Conservation (phyloP, 2,888 invertebrate genomes). For the Agrotis exclamationis region DNA sequence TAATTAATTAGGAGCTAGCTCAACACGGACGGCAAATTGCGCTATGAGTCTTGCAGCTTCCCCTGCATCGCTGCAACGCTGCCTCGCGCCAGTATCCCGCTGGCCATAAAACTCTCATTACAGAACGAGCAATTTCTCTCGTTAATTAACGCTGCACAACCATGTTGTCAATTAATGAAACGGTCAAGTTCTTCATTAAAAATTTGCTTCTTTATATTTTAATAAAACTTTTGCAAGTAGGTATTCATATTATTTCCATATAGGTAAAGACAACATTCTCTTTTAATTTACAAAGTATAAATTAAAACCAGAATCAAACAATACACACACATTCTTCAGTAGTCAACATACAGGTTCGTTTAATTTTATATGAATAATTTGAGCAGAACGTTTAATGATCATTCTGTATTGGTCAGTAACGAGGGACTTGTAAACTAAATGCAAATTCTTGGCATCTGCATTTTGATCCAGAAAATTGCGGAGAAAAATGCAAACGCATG, state of each 20-base stretch:
- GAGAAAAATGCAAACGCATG: slow-evolving; percentile 85
- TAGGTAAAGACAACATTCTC: slow-evolving; percentile 21
- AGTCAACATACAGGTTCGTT: slow-evolving; percentile 26
- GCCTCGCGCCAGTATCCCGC: slow-evolving; percentile 64
- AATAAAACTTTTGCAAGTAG: slow-evolving; percentile 7
- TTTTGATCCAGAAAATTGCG: slow-evolving; percentile 81
- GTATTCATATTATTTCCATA: slow-evolving; percentile 10
- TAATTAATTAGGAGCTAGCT: slow-evolving; percentile 75
- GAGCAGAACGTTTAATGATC: slow-evolving; percentile 28
- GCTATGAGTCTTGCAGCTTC: slow-evolving; percentile 74
- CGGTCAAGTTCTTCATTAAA: slow-evolving; percentile 64
- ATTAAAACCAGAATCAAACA: slow-evolving; percentile 24
- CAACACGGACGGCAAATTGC: slow-evolving; percentile 74
- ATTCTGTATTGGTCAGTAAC: slow-evolving; percentile 61
- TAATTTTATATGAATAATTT: slow-evolving; percentile 32
- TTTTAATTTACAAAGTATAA: slow-evolving; percentile 30
- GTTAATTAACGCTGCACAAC: slow-evolving; percentile 79
- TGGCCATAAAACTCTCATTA: slow-evolving; percentile 81
- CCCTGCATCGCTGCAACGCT: slow-evolving; percentile 29
- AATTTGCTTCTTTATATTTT: slow-evolving; percentile 46
- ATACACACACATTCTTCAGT: slow-evolving; percentile 8
- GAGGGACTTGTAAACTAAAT: slow-evolving; percentile 57
- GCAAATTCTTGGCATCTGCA: slow-evolving; percentile 66
- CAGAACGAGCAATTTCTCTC: slow-evolving; percentile 78
- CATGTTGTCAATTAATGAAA: slow-evolving; percentile 75